These are phyloP conservation scores for Hypselothyrea guttata DNA, from an alignment of 2,888 invertebrate species.

Conservation along the genomic window DNA sequence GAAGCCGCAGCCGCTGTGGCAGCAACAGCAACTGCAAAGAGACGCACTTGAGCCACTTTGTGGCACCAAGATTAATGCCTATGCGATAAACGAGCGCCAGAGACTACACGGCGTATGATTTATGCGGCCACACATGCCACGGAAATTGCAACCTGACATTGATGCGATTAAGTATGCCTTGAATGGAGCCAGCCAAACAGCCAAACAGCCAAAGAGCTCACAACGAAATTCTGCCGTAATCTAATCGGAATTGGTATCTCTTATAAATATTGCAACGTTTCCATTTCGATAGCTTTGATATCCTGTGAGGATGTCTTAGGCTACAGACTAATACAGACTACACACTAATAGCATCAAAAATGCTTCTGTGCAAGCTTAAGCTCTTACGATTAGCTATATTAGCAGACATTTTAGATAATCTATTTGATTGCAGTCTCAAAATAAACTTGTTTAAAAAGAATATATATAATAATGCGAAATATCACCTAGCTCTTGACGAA, in stretches of 20 bases:
- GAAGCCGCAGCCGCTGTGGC: constrained; percentile 1
- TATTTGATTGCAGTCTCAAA: no score
- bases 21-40: constrained; percentile 1
- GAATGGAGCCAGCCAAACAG: not conserved
- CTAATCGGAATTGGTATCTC: constrained; percentile 4
- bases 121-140: constrained; percentile 49
- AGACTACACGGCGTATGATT: constrained; percentile 49
- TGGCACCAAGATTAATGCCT: constrained; percentile 71
- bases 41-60: constrained; percentile 42
- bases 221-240: constrained; percentile 6
- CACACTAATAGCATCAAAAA: no score
- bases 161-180: constrained; percentile 55
- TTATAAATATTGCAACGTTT: not conserved
- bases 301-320: no score
- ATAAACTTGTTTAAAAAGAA: no score
- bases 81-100: constrained; percentile 62
- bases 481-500: no score
- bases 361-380: no score
- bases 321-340: no score
- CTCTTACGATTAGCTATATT: no score
- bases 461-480: no score
- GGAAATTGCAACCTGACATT: constrained; percentile 67
- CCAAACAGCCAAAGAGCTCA: constrained; percentile 17
- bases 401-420: no score
- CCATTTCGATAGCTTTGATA: no score